A percentile compares a stretch with the other conserved stretches of the same genome.
Evolutionary conservation across 2,113 vertebrate genomes (phyloP).

Genomic region (Scytalopus superciliaris): DNA sequence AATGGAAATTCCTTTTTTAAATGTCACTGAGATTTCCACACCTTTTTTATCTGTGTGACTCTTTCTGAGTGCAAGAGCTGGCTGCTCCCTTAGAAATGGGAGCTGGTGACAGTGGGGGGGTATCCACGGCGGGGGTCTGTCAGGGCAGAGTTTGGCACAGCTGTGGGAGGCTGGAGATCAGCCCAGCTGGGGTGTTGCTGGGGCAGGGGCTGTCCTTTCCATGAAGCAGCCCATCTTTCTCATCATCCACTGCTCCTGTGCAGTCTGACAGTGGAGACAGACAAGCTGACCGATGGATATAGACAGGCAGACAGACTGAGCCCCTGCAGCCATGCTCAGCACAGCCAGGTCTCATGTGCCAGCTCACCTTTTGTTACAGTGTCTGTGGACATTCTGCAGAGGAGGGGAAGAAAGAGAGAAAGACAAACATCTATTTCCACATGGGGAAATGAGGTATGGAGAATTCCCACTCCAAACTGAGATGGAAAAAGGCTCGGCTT

Average conservation of each 20-base stretch:
- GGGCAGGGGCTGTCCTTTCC: background rate
- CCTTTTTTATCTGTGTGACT: background rate
- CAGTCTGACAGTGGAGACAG: background rate
- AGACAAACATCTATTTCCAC: background rate
- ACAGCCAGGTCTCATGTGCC: background rate
- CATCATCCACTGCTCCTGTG: background rate
- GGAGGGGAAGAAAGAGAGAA: background rate
- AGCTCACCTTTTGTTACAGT: rapidly evolving
- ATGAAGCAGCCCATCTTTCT: background rate
- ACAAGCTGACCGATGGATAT: background rate
- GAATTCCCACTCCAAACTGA: background rate
- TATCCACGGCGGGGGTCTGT: background rate
- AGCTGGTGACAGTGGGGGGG: background rate
- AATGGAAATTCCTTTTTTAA: background rate
- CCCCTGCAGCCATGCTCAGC: background rate
- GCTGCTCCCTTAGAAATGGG: background rate
- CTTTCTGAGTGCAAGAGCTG: background rate
- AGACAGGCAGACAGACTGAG: background rate
- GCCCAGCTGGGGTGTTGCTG: background rate
- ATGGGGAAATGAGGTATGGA: background rate
- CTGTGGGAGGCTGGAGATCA: background rate
- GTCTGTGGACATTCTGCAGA: background rate
- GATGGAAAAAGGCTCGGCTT: background rate
- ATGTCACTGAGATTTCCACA: background rate
- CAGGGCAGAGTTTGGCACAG: background rate